Evolutionary conservation across 2,113 vertebrate species (phyloP).

Genomic region (Notothenia rossii): DNA sequence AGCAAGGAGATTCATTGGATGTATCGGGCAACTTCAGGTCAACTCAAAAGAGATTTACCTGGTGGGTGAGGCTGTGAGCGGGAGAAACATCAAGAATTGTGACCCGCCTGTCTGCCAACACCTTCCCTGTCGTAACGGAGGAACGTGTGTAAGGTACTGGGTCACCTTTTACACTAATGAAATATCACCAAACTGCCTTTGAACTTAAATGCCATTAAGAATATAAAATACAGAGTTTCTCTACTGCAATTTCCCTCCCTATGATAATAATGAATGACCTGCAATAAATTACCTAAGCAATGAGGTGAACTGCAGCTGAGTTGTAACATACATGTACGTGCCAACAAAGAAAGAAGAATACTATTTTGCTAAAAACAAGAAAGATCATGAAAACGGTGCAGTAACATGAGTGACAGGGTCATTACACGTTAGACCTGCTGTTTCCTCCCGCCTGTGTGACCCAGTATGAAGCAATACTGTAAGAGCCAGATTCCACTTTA

Average conservation of each 20-base stretch:
- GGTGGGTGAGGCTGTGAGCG: slow-evolving; percentile 81
- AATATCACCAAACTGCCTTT: slow-evolving; percentile 16
- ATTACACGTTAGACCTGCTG: slow-evolving; percentile 23
- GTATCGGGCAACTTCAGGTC: slow-evolving; percentile 87
- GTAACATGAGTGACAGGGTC: slow-evolving; percentile 16
- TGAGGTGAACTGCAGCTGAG: background rate
- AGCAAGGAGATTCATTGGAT: slow-evolving; percentile 84
- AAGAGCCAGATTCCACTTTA: slow-evolving; percentile 30
- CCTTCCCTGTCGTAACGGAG: slow-evolving; percentile 87
- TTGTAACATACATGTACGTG: background rate
- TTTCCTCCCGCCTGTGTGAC: slow-evolving; percentile 12
- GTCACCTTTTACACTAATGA: slow-evolving; percentile 35
- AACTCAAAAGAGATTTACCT: slow-evolving; percentile 86
- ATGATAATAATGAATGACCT: background rate
- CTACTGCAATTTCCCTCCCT: background rate
- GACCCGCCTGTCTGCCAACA: slow-evolving; percentile 83
- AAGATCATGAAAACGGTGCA: slow-evolving; percentile 1
- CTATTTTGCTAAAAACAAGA: background rate
- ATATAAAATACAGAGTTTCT: slow-evolving; percentile 10
- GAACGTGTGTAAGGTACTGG: slow-evolving; percentile 87
- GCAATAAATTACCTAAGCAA: slow-evolving; percentile 11
- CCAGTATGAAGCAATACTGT: background rate
- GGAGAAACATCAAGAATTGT: slow-evolving; percentile 88
- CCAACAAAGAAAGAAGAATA: background rate
- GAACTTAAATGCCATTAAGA: slow-evolving; percentile 13